Percentiles rank a stretch among this genome's conserved stretches.
Conservation (phyloP, 2,888 invertebrate genomes). For the Unio delphinus region DNA sequence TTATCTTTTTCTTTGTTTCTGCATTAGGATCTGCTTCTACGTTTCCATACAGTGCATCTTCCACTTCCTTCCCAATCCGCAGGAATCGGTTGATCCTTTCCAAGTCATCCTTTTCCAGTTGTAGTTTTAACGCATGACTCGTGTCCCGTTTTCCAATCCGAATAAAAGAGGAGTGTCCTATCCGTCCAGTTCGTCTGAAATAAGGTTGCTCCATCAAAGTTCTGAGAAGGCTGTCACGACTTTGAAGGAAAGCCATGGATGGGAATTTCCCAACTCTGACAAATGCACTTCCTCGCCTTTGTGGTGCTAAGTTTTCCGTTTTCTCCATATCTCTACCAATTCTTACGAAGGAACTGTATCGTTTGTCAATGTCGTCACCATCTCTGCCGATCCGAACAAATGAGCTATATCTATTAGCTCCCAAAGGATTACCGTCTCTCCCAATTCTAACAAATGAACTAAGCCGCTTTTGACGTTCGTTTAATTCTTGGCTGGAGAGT, state of each 20-base stretch:
- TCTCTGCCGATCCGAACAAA: not conserved
- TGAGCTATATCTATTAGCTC: slow-evolving; percentile 1
- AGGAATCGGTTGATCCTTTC: slow-evolving; percentile 10
- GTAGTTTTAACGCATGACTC: slow-evolving; percentile 18
- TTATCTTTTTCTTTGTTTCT: no score
- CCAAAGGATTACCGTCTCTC: slow-evolving; percentile 8
- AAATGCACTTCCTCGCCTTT: slow-evolving; percentile 31
- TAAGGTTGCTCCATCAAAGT: slow-evolving; percentile 23
- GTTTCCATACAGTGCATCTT: not conserved
- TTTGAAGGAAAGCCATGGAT: slow-evolving; percentile 31
- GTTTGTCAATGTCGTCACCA: slow-evolving; percentile 8
- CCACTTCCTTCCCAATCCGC: slow-evolving; percentile 7
- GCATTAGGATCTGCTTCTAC: not conserved
- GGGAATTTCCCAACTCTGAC: slow-evolving; percentile 47
- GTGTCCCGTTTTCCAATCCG: slow-evolving; percentile 44
- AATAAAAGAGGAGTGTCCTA: slow-evolving; percentile 44
- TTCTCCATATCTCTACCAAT: slow-evolving; percentile 16
- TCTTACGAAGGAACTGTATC: slow-evolving; percentile 24
- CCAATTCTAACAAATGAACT: slow-evolving; percentile 20
- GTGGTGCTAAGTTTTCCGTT: not conserved
- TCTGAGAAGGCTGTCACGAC: slow-evolving; percentile 24
- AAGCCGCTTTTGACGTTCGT: slow-evolving; percentile 5
- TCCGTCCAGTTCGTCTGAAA: slow-evolving; percentile 34
- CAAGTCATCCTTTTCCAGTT: not conserved
- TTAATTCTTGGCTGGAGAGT: slow-evolving; percentile 3